Evolutionary conservation across 2,797 vertebrate genomes (phyloP).

Genomic region (Eospalax fontanierii): DNA sequence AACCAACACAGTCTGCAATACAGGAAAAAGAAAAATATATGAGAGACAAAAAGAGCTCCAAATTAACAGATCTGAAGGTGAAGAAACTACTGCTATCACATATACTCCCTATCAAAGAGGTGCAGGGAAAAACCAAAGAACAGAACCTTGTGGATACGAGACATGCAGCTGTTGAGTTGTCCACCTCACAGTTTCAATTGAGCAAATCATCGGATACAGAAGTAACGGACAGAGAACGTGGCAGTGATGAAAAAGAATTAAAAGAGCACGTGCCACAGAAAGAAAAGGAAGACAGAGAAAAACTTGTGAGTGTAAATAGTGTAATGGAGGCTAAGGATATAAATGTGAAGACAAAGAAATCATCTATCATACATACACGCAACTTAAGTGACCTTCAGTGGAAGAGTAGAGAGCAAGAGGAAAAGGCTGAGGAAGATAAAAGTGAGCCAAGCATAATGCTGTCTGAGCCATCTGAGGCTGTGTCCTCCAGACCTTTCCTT

Average conservation of each 20-base stretch:
- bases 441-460: not conserved
- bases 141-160: not conserved
- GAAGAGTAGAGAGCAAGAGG: slow-evolving; percentile 25
- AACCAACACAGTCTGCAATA: not conserved
- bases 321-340: not conserved
- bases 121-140: not conserved
- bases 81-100: not conserved
- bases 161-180: not conserved
- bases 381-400: not conserved
- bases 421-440: not conserved
- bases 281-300: not conserved
- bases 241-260: not conserved
- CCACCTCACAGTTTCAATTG: not conserved
- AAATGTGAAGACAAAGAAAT: slow-evolving; percentile 33
- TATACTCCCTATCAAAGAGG: not conserved
- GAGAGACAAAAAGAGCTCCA: not conserved
- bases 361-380: not conserved
- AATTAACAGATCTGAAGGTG: not conserved
- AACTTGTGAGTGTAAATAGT: not conserved
- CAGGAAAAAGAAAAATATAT: not conserved
- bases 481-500: not conserved
- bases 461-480: not conserved
- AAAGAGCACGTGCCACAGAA: not conserved
- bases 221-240: not conserved
- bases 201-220: not conserved